Conservation (phyloP, 1,140 invertebrate species). For the Dendrolimus punctatus region DNA sequence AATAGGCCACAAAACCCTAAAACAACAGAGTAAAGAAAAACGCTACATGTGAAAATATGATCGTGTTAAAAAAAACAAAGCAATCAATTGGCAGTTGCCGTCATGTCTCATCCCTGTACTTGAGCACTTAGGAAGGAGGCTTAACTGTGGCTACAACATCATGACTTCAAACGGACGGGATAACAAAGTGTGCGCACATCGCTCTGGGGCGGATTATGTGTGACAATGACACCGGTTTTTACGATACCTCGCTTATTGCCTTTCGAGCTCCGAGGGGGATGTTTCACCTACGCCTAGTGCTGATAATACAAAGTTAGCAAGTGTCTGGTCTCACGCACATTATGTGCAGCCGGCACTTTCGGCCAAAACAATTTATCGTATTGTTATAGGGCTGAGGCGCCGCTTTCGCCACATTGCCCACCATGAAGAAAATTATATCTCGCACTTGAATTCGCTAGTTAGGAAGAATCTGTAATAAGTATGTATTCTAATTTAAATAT, state of each 20-base stretch:
- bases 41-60: no score
- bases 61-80: no score
- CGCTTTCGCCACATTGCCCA: constrained; percentile 17
- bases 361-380: constrained; percentile 45
- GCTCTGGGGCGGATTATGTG: constrained; percentile 9
- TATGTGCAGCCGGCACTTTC: constrained; percentile 28
- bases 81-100: no score
- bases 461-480: no score
- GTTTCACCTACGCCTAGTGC: constrained; percentile 30
- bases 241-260: constrained; percentile 28
- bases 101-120: no score
- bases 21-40: no score
- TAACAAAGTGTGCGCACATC: background rate
- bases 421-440: no score
- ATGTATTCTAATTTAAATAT: no score
- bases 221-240: constrained; percentile 27
- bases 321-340: constrained; percentile 38
- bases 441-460: no score
- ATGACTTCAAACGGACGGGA: background rate
- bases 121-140: no score
- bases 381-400: constrained; percentile 35
- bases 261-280: constrained; percentile 28
- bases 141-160: no score
- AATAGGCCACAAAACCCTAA: no score
- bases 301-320: constrained; percentile 17